These are phyloP conservation scores for Zaprionus bogoriensis DNA, from an alignment of 2,888 invertebrate species.

Conservation along the genomic window DNA sequence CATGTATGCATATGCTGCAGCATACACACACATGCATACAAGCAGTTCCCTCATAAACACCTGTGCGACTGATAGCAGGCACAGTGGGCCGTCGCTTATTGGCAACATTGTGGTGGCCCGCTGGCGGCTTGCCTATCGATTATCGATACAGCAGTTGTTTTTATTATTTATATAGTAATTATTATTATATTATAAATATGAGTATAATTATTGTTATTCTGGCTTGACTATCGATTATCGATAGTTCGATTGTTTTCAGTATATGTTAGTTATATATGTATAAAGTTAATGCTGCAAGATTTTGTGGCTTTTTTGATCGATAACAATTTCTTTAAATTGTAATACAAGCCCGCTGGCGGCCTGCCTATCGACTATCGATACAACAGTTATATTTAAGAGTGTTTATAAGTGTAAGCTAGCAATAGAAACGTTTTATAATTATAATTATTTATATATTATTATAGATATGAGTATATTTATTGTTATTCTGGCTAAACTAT, in stretches of 20 bases:
- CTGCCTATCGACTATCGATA: slow-evolving; percentile 4
- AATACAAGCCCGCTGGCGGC: too few relatives aligned
- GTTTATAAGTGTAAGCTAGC: not conserved
- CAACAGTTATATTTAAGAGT: not conserved
- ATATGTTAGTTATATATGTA: too few relatives aligned
- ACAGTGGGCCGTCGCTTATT: slow-evolving; percentile 26
- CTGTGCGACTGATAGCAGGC: slow-evolving; percentile 44
- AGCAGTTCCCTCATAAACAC: slow-evolving; percentile 25
- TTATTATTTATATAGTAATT: not conserved
- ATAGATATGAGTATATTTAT: too few relatives aligned
- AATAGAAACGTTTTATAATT: not conserved
- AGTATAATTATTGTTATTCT: too few relatives aligned
- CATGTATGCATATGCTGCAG: not conserved
- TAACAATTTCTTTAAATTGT: too few relatives aligned
- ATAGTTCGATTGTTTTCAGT: too few relatives aligned
- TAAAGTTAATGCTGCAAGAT: too few relatives aligned
- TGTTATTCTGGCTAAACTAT: too few relatives aligned
- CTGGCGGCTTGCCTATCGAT: not conserved
- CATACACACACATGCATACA: not conserved
- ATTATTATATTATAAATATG: too few relatives aligned
- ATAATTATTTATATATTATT: not conserved
- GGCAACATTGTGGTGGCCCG: too few relatives aligned
- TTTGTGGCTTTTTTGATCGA: too few relatives aligned
- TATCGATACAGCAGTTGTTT: slow-evolving; percentile 1
- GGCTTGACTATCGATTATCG: too few relatives aligned